Evolutionary conservation across 2,888 invertebrate species (phyloP), one percentile per base, ranked within the genome.

Genomic region (Cataglyphis albicans): DNA sequence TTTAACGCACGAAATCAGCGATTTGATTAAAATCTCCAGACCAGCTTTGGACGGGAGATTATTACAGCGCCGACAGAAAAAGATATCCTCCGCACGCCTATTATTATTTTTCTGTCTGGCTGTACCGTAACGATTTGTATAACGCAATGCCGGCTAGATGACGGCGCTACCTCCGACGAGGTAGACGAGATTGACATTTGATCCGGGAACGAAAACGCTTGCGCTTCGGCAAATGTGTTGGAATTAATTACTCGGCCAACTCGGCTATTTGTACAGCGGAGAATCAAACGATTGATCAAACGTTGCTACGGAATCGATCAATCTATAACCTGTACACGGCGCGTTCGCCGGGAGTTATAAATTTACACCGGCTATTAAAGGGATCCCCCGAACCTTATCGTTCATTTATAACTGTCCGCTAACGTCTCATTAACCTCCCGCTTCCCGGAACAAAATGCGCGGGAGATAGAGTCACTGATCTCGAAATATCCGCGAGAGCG

Each of bases 361-460:
- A 90, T 90, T 84, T 84, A 73, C 88, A 84, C 88, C 86, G 74
- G 81, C 88, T 83, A 82, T 89, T 90, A 88, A 84, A 86, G 86
- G 86, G 85, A 87, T 86, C 86, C 75, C 48, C 81, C 84, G 82
- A 65, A 81, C 81, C 84, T 88, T 89, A 90, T 88, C 88, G 84
- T 85, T 90, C 87, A 90, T 90, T 90, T 90, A 86, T 90, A 88
- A 88, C 88, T 90, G 87, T 90, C 88, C 82, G 84, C 89, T 81
- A 78, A 78, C 87, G 90, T 87, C 90, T 90, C 89, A 88, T 90
- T 90, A 90, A 87, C 86, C 82, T 83, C 83, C 80, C 83, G 81
- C 81, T 86, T 86, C 86, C 78, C 81, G 75, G 86, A 84, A 86
- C 83, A 72, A 81, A 87, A 86, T 84, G 83, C 74, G 67, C 55